Base-by-base conservation (phyloP, 2,888 invertebrate genomes). In the Eupsilia transversa region DNA sequence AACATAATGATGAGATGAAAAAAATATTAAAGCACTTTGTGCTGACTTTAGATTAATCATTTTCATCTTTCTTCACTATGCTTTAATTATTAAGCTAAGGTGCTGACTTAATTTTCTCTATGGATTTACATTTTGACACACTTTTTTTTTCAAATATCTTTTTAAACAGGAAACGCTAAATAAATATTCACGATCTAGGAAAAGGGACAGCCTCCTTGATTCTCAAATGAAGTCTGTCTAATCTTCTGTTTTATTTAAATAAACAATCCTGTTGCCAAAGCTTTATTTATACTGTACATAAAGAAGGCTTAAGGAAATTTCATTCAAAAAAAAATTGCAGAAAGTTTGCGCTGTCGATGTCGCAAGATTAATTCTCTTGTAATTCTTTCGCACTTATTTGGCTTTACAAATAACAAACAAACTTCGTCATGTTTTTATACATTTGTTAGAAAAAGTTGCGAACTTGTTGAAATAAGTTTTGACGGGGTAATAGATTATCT, bases 361-460 rank as follows among this genome's bases (percentile, higher is more conserved):
- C 49, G 23, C 54, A 30, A 64, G 59, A 74, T 61, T 73, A 77
- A 74, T 76, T 35, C 57, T 6, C 35, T 56, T 77, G 70, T 77
- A 66, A 82, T 74, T 63, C 33, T 6, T 69, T 56, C 35, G 20
- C 38, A 49, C 30, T 78, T 76, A 70, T 72, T 84, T 72, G 81
- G 71, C 70, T 81, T 79, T 46, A 20, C 30, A 68, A 73, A 70
- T 79, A 66, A 49, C 59, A 66, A 81, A 71, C 43, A 52, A 69
- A 73, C 60, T 66, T 67, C 10, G 54, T 65, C 60, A 68, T 66
- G 43, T 66, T 71, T 69, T 41, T 59, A 20, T 65, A 43, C 20
- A 56, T 73, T 81, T 73, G 57, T 72, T 46, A 59, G 54, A 80
- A 72, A 80, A 83, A 80, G 61, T 72, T 82, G 33, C 20, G 46